Evolutionary conservation across 2,888 invertebrate species (phyloP).

Genomic region (Luperina nickerlii): DNA sequence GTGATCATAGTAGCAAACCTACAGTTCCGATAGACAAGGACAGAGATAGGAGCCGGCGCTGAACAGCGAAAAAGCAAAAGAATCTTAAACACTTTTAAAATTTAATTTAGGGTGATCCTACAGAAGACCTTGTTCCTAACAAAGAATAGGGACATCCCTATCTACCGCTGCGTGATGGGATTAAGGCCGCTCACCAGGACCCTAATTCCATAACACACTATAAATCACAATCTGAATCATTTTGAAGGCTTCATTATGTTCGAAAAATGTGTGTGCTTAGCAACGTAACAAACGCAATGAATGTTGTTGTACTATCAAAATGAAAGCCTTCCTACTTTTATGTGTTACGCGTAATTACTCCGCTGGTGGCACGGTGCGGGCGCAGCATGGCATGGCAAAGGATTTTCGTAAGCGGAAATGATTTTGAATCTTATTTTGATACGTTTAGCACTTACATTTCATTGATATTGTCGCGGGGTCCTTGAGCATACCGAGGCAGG

Average conservation of each 20-base stretch:
- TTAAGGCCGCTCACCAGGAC: background rate
- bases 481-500: background rate
- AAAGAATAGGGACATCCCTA: conserved; percentile 21
- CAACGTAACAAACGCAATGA: background rate
- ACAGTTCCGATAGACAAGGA: no score
- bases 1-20: no score
- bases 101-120: conserved; percentile 26
- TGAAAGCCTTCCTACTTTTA: background rate
- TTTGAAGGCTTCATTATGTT: background rate
- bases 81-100: conserved; percentile 9
- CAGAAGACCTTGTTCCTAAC: conserved; percentile 13
- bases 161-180: conserved; percentile 1
- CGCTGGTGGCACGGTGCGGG: background rate
- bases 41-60: no score
- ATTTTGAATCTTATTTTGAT: background rate
- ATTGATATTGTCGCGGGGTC: background rate
- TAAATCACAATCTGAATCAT: background rate
- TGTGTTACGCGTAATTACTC: background rate
- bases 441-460: background rate
- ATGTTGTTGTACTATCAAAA: background rate
- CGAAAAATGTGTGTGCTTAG: background rate
- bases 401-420: background rate
- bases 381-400: background rate
- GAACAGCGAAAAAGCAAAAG: background rate
- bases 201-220: background rate